phyloP scores from a whole-genome alignment of 2,797 vertebrate species.

The Crax fasciolata region DNA sequence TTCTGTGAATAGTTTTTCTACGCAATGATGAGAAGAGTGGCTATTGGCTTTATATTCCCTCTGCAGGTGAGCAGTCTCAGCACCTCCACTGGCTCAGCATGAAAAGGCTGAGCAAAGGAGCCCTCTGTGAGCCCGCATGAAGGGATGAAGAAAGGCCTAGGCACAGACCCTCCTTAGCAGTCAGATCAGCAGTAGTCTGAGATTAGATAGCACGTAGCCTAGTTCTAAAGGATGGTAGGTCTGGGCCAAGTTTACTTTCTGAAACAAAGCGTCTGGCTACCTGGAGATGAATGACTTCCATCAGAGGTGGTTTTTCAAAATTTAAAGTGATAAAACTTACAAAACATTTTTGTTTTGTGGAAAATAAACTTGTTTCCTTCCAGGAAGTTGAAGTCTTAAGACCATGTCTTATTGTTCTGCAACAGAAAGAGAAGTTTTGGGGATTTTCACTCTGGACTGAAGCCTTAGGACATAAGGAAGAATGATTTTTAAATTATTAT shows the following conservation, averaged over 20 bases:
- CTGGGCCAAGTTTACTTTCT: background rate
- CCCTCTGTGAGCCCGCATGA: fast-evolving
- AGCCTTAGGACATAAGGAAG: background rate
- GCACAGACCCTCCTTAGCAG: background rate
- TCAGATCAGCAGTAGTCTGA: background rate
- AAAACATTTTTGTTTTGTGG: background rate
- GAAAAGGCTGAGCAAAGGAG: background rate
- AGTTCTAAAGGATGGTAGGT: background rate
- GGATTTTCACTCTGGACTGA: background rate
- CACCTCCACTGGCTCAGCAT: background rate
- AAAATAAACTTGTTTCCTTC: background rate
- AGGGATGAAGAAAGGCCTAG: background rate
- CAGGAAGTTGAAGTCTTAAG: background rate
- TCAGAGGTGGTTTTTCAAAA: background rate
- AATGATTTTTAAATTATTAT: background rate
- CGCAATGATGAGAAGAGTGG: fast-evolving
- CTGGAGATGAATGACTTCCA: background rate
- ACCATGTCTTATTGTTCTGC: background rate
- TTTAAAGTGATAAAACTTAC: background rate
- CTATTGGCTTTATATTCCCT: background rate
- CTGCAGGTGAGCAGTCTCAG: background rate
- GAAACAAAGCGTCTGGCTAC: background rate
- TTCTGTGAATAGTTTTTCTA: background rate
- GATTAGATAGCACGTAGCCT: background rate
- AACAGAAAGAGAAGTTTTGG: background rate